phyloP scores from a whole-genome alignment of 2,888 invertebrate genomes.

The Sympetrum striolatum region DNA sequence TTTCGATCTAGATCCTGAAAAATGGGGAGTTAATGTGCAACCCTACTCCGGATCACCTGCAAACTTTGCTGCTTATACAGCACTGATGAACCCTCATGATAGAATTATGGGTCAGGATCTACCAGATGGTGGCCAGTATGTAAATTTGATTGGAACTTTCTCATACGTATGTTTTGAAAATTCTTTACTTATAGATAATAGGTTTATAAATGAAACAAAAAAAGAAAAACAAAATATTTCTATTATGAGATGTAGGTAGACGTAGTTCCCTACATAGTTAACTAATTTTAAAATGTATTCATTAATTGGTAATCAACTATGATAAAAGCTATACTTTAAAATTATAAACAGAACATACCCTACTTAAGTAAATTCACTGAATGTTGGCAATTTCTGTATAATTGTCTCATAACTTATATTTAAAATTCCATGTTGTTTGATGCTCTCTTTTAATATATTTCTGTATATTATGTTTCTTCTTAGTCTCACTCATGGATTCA shows the following conservation, averaged over 20 bases:
- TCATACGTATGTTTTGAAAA: neutral
- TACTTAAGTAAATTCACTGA: too few species aligned
- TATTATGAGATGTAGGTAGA: too few species aligned
- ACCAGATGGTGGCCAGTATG: slow-evolving; percentile 66
- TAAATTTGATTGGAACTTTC: slow-evolving; percentile 46
- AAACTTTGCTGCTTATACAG: slow-evolving; percentile 68
- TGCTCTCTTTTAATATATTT: too few species aligned
- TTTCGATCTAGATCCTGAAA: slow-evolving; percentile 60
- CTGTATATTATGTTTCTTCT: slow-evolving; percentile 43
- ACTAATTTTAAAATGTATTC: too few species aligned
- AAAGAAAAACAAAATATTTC: neutral
- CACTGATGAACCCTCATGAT: slow-evolving; percentile 63
- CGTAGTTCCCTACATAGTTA: too few species aligned
- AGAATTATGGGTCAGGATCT: slow-evolving; percentile 68
- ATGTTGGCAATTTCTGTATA: too few species aligned
- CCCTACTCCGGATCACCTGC: slow-evolving; percentile 67
- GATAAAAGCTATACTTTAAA: too few species aligned
- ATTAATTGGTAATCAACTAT: too few species aligned
- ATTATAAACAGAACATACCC: too few species aligned
- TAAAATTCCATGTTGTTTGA: too few species aligned
- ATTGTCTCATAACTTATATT: too few species aligned
- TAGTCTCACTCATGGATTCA: slow-evolving; percentile 61
- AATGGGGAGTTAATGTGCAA: slow-evolving; percentile 70
- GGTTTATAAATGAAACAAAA: neutral
- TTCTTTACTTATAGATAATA: neutral